Conservation (phyloP, 2,113 vertebrate species). For the Anthoscopus minutus region DNA sequence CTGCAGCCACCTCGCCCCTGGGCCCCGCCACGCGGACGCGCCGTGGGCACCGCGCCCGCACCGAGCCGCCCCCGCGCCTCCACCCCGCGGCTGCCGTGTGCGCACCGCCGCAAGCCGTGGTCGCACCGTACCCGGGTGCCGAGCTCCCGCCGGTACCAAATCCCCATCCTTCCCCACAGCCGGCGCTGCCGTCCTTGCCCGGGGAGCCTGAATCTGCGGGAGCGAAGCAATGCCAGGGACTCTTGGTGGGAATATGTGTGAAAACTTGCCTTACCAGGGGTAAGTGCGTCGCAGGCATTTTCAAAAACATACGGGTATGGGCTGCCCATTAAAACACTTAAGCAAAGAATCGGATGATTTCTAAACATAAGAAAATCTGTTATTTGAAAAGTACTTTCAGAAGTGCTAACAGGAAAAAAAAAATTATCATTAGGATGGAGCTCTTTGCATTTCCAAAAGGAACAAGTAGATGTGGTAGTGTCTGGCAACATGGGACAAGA, state of each 20-base stretch:
- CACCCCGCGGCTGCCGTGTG: background rate
- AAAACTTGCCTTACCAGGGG: background rate
- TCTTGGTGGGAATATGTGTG: background rate
- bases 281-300: background rate
- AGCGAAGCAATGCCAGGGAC: background rate
- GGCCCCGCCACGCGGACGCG: background rate
- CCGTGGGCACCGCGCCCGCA: fast-evolving
- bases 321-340: background rate
- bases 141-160: fast-evolving
- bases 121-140: fast-evolving
- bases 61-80: background rate
- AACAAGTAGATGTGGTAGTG: background rate
- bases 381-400: background rate
- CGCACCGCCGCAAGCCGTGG: fast-evolving
- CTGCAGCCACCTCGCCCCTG: background rate
- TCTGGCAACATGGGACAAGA: background rate
- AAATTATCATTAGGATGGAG: background rate
- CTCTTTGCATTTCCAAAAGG: background rate
- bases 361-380: background rate
- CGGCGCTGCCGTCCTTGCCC: fast-evolving
- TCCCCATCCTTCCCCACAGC: background rate
- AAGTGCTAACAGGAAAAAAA: background rate
- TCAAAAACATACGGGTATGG: background rate
- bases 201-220: background rate
- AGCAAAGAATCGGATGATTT: background rate